Conservation (phyloP, 1,140 invertebrate species). For the Zaprionus ghesquierei region DNA sequence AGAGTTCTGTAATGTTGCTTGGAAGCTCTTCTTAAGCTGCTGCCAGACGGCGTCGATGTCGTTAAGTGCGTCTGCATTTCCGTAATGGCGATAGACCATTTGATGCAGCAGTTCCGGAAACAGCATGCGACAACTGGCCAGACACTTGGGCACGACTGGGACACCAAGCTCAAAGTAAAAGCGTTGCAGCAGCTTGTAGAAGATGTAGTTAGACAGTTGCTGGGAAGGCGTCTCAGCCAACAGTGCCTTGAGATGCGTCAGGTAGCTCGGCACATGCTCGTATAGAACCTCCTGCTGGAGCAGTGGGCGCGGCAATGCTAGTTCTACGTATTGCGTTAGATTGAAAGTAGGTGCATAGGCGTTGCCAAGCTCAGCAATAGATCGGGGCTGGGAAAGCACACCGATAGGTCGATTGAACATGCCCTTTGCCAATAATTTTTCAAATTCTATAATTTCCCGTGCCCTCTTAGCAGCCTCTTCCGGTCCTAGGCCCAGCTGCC, state of each 20-base stretch:
- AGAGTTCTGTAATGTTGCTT: constrained; percentile 21
- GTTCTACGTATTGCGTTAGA: constrained; percentile 51
- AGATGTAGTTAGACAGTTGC: constrained; percentile 64
- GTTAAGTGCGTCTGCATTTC: constrained; percentile 22
- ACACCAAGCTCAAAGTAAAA: constrained; percentile 49
- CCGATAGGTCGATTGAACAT: constrained; percentile 42
- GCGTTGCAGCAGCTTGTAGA: constrained; percentile 49
- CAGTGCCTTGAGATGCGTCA: constrained; percentile 33
- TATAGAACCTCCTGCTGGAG: constrained; percentile 38
- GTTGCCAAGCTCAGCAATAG: constrained; percentile 26
- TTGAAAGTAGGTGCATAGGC: constrained; percentile 39
- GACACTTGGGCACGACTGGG: constrained; percentile 43
- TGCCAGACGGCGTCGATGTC: constrained; percentile 61
- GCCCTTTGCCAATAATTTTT: constrained; percentile 36
- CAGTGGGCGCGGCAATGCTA: constrained; percentile 46
- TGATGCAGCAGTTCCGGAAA: constrained; percentile 64
- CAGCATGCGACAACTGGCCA: constrained; percentile 33
- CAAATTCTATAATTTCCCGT: constrained; percentile 44
- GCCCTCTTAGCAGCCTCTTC: constrained; percentile 39
- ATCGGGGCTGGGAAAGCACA: constrained; percentile 29
- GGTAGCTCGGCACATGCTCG: constrained; percentile 62
- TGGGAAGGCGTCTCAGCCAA: constrained; percentile 14
- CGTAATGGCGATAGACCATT: constrained; percentile 54
- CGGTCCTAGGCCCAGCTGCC: constrained; percentile 37
- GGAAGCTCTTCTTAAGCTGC: constrained; percentile 57